phyloP scores from a whole-genome alignment of 2,113 vertebrate genomes.

The Elgaria multicarinata region DNA sequence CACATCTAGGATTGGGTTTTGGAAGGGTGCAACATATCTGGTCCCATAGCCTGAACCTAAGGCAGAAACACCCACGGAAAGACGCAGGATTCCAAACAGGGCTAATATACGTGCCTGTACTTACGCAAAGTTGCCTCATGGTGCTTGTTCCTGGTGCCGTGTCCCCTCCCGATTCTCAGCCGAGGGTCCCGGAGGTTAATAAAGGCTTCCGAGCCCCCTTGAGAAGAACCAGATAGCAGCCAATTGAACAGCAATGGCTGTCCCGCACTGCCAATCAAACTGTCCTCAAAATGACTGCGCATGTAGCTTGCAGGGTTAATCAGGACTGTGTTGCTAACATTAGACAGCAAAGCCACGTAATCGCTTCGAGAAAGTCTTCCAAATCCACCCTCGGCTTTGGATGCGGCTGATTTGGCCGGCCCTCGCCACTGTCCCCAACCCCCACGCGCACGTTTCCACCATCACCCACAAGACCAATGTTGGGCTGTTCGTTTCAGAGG shows the following conservation, averaged over 20 bases:
- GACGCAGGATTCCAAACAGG: neutral
- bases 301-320: conserved; percentile 77
- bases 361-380: conserved; percentile 80
- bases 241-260: neutral
- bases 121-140: conserved; percentile 63
- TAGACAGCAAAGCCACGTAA: conserved; percentile 90
- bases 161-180: neutral
- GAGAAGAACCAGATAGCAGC: neutral
- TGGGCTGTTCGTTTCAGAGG: neutral
- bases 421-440: fast-evolving
- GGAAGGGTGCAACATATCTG: neutral
- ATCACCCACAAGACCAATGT: neutral
- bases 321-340: conserved; percentile 83
- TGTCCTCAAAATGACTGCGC: conserved; percentile 67
- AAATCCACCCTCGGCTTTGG: conserved; percentile 79
- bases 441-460: neutral
- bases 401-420: neutral
- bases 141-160: conserved; percentile 17
- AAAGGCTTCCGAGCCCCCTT: neutral
- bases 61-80: neutral
- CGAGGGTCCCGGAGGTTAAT: conserved; percentile 28
- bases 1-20: neutral
- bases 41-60: neutral
- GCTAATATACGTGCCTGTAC: conserved; percentile 27
- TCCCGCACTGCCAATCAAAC: conserved; percentile 62